A percentile compares a stretch with the other conserved stretches of the same genome.
phyloP scores from a whole-genome alignment of 2,888 invertebrate species.

The Lasioglossum zephyrum region DNA sequence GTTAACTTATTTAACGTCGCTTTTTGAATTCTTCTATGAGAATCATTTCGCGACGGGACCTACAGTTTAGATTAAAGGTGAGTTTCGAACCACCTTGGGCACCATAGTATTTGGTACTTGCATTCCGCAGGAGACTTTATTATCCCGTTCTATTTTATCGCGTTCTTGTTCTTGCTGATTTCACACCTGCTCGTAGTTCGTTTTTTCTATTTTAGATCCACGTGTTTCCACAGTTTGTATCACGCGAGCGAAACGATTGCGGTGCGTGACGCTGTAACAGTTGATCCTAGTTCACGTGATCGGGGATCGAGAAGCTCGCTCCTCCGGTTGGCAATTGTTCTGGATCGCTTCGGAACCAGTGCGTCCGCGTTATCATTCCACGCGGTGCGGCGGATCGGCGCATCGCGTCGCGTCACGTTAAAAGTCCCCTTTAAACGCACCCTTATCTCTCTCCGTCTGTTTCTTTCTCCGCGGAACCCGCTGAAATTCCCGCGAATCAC shows the following conservation, averaged over 20 bases:
- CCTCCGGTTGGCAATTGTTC: conserved; percentile 44
- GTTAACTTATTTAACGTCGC: too few species aligned
- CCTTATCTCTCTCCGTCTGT: conserved; percentile 8
- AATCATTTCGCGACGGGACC: too few species aligned
- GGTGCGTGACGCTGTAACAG: neutral
- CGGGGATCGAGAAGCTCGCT: conserved; percentile 31
- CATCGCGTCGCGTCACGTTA: neutral
- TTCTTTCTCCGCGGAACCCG: neutral
- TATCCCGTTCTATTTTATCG: neutral
- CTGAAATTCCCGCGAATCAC: conserved; percentile 26
- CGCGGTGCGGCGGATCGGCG: neutral
- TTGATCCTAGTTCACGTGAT: conserved; percentile 37
- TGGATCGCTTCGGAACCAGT: conserved; percentile 29
- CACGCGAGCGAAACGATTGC: neutral
- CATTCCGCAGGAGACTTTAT: neutral
- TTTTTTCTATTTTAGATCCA: neutral
- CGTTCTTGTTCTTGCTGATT: neutral
- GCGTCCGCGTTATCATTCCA: conserved; percentile 21
- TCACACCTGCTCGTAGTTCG: neutral
- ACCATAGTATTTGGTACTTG: too few species aligned
- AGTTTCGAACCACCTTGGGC: too few species aligned
- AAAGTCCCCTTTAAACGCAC: conserved; percentile 17
- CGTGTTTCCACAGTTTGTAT: neutral
- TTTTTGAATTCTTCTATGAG: too few species aligned
- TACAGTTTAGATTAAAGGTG: too few species aligned